Percentiles rank a stretch among this genome's conserved stretches.
Conservation (phyloP, 2,113 vertebrate genomes). For the Pagrus major region DNA sequence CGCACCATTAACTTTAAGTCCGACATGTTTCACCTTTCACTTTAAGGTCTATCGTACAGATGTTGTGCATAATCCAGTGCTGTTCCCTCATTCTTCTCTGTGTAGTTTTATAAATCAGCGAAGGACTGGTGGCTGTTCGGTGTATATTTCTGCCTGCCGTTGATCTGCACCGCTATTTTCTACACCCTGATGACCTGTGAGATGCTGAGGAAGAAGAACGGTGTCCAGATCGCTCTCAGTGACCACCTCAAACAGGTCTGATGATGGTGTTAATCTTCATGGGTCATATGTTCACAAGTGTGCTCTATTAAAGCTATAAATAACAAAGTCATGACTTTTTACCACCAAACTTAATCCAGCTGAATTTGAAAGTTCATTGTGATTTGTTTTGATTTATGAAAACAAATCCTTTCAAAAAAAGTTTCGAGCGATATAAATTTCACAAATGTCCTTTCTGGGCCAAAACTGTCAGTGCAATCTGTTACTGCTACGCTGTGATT, state of each 20-base stretch:
- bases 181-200: constrained; percentile 98
- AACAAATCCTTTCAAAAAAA: neutral
- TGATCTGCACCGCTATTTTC: constrained; percentile 94
- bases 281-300: neutral
- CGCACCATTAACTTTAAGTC: constrained; percentile 25
- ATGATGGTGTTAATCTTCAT: neutral
- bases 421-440: neutral
- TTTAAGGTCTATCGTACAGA: constrained; percentile 19
- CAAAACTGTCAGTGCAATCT: constrained; percentile 1
- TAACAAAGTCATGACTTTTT: neutral
- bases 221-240: constrained; percentile 92
- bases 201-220: constrained; percentile 97
- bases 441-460: neutral
- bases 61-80: constrained; percentile 18
- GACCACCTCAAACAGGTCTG: constrained; percentile 95
- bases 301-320: neutral
- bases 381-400: constrained; percentile 15
- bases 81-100: constrained; percentile 32
- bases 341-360: neutral
- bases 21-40: constrained; percentile 20
- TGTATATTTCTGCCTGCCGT: constrained; percentile 95
- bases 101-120: constrained; percentile 92
- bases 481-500: constrained; percentile 21
- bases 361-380: neutral
- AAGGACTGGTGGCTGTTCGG: constrained; percentile 99